These are phyloP conservation scores for Cryptosula pallasiana DNA, from an alignment of 2,888 invertebrate genomes.

Conservation along the genomic window DNA sequence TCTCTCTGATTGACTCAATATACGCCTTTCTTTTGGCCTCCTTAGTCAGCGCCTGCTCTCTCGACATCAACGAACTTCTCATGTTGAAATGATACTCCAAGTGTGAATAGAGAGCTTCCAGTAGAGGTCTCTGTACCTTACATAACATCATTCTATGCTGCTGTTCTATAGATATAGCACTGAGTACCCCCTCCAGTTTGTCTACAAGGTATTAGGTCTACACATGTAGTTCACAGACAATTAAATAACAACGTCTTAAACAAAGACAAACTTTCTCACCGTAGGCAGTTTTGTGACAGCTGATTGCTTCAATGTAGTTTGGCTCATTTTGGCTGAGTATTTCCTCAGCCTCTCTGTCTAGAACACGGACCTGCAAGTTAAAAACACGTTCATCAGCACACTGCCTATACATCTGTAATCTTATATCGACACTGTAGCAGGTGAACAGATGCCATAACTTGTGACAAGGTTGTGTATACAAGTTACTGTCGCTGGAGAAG, in stretches of 20 bases:
- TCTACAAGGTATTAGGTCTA: background rate
- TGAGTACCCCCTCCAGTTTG: background rate
- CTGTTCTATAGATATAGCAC: background rate
- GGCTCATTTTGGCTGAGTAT: background rate
- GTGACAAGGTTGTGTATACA: no score
- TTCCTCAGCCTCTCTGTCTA: background rate
- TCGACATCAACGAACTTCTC: background rate
- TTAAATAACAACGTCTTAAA: no score
- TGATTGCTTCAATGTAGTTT: background rate
- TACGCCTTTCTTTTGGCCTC: background rate
- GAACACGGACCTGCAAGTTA: background rate
- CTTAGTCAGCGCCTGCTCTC: background rate
- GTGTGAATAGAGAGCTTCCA: background rate
- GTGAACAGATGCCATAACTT: no score
- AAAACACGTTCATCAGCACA: background rate
- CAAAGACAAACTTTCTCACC: background rate
- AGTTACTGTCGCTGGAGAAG: no score
- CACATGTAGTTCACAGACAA: no score
- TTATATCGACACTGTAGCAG: no score
- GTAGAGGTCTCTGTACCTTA: background rate
- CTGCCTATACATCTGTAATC: background rate
- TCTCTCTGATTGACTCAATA: background rate
- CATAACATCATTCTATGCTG: background rate
- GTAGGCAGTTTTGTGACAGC: background rate
- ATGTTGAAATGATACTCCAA: background rate